Conservation (phyloP, 2,797 vertebrate genomes). For the Cephalopachus bancanus region DNA sequence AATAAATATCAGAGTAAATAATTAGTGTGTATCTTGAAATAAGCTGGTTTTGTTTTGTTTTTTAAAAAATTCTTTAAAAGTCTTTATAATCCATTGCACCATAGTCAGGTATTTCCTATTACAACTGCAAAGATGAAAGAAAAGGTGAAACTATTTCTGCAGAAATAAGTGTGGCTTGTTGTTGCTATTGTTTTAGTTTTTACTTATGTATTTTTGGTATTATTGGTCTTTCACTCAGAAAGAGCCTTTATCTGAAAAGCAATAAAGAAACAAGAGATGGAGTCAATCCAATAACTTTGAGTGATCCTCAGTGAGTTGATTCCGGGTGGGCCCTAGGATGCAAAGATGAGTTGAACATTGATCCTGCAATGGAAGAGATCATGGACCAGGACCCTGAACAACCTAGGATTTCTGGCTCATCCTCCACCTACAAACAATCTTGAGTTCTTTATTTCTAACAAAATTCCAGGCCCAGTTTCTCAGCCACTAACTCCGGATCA, state of each 20-base stretch:
- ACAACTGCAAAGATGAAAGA: background rate
- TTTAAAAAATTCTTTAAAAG: background rate
- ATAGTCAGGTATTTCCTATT: background rate
- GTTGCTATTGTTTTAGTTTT: too few relatives aligned
- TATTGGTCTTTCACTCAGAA: background rate
- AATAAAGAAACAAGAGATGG: background rate
- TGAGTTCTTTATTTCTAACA: background rate
- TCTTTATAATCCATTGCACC: background rate
- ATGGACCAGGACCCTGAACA: background rate
- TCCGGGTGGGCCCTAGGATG: background rate
- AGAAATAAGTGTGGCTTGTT: conserved; percentile 30
- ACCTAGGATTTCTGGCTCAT: background rate
- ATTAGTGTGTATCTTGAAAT: background rate
- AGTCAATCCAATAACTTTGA: background rate
- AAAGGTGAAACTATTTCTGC: conserved; percentile 12
- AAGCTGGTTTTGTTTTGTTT: background rate
- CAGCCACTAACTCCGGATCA: background rate
- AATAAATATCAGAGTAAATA: conserved; percentile 5
- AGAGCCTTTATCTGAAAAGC: background rate
- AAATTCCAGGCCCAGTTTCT: background rate
- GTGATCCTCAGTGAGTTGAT: background rate
- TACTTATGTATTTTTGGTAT: too few relatives aligned
- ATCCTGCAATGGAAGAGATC: background rate
- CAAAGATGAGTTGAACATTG: background rate
- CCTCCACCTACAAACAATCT: background rate